These are phyloP conservation scores for Poecile montanus DNA, from an alignment of 2,797 vertebrate species.

Conservation along the genomic window DNA sequence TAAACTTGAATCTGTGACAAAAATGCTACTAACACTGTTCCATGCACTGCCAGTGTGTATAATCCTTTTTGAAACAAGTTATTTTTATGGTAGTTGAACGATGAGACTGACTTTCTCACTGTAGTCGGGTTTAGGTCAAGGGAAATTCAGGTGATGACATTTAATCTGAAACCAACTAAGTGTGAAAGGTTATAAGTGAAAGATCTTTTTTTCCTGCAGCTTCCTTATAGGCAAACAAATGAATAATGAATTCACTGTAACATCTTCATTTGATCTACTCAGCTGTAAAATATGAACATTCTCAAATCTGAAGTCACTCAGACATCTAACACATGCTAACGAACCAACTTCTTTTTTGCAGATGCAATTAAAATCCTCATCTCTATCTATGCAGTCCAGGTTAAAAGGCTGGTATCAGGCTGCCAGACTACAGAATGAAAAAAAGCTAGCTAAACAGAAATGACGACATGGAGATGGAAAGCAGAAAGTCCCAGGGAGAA, in stretches of 20 bases:
- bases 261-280: conserved; percentile 52
- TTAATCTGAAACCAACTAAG: conserved; percentile 53
- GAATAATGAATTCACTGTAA: conserved; percentile 58
- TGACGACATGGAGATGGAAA: conserved; percentile 3
- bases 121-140: conserved; percentile 22
- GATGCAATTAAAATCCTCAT: conserved; percentile 18
- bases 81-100: not conserved
- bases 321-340: conserved; percentile 53
- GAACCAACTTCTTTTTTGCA: conserved; percentile 14
- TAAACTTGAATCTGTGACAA: conserved; percentile 24
- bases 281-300: conserved; percentile 48
- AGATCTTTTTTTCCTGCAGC: not conserved
- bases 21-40: not conserved
- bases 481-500: conserved; percentile 71
- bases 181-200: conserved; percentile 52
- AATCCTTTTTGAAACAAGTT: conserved; percentile 21
- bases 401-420: conserved; percentile 37
- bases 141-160: conserved; percentile 26
- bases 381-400: conserved; percentile 35
- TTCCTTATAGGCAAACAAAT: conserved; percentile 43
- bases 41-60: not conserved
- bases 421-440: conserved; percentile 10
- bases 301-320: conserved; percentile 42
- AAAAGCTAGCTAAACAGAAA: conserved; percentile 38
- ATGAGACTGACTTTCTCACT: not conserved